Evolutionary conservation across 2,797 vertebrate genomes (phyloP).

Genomic region (Eremophila alpestris): DNA sequence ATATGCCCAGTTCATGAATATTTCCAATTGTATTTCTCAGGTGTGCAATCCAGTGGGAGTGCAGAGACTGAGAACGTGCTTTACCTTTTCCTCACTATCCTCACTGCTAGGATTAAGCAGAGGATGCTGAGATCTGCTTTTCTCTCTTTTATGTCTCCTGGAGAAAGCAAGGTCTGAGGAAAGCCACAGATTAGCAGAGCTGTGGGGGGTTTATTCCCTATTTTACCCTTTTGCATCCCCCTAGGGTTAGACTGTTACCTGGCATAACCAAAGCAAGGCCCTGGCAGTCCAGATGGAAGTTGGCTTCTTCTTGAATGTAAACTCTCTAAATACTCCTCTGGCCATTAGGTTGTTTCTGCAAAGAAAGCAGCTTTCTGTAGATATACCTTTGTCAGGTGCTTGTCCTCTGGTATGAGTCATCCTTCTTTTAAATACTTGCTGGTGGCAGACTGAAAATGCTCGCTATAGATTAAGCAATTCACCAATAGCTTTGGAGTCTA

Average conservation of each 20-base stretch:
- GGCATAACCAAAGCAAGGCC: background rate
- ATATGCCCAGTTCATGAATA: background rate
- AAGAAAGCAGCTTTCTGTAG: background rate
- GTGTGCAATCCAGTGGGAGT: background rate
- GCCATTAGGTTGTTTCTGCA: background rate
- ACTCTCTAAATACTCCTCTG: background rate
- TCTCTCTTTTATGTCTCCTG: background rate
- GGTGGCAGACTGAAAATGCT: background rate
- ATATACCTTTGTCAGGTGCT: background rate
- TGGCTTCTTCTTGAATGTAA: background rate
- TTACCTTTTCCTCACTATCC: background rate
- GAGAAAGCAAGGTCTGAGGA: background rate
- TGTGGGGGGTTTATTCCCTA: background rate
- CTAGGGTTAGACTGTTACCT: background rate
- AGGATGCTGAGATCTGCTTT: background rate
- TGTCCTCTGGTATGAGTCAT: background rate
- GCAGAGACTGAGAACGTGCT: background rate
- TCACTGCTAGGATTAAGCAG: background rate
- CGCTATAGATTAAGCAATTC: background rate
- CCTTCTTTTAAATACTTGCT: background rate
- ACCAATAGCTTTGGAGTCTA: background rate
- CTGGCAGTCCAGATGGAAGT: background rate
- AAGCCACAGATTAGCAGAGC: background rate
- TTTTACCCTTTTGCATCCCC: background rate
- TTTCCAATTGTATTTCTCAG: background rate